A percentile compares a stretch with the other conserved stretches of the same genome.
Conservation (phyloP, 2,888 invertebrate genomes). For the Trissonchulus sp. region DNA sequence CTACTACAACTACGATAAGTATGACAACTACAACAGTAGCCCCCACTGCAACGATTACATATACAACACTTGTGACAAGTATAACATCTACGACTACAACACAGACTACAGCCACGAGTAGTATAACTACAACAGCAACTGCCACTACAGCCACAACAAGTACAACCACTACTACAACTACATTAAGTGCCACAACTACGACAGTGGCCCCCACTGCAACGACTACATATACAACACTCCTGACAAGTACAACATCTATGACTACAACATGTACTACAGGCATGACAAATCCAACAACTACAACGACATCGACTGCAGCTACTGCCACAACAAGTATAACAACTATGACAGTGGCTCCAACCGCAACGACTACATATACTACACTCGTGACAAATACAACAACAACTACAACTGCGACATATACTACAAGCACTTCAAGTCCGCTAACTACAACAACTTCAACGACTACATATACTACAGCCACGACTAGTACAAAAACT, state of each 20-base stretch:
- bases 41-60: not conserved
- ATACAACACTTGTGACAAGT: not conserved
- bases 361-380: not conserved
- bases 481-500: no score
- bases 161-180: slow-evolving; percentile 27
- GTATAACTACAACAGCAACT: not conserved
- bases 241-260: not conserved
- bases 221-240: not conserved
- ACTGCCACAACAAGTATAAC: not conserved
- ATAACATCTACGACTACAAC: slow-evolving; percentile 9
- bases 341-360: not conserved
- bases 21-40: slow-evolving; percentile 1
- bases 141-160: slow-evolving; percentile 17
- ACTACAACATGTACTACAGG: not conserved
- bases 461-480: no score
- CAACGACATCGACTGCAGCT: slow-evolving; percentile 15
- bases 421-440: no score
- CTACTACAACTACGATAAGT: slow-evolving; percentile 21
- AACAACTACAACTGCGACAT: not conserved
- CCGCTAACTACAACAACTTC: not conserved
- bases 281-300: not conserved
- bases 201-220: not conserved
- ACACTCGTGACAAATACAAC: not conserved
- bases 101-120: not conserved
- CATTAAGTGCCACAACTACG: slow-evolving; percentile 22